phyloP scores from a whole-genome alignment of 2,797 vertebrate genomes.

The Hydrolagus colliei region DNA sequence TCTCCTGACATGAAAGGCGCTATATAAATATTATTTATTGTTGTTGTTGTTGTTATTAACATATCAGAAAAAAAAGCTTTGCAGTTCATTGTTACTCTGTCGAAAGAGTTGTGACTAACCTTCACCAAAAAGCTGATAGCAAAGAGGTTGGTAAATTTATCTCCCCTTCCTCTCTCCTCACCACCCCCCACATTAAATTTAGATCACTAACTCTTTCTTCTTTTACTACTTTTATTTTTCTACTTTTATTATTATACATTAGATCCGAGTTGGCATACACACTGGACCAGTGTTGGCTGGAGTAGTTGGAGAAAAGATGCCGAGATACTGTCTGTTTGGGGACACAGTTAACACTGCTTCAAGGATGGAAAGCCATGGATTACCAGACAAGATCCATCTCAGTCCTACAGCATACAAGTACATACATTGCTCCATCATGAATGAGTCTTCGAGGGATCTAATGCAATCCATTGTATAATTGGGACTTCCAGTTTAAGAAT shows the following conservation, averaged over 20 bases:
- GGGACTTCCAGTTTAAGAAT: not conserved
- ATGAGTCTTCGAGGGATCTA: too few relatives aligned
- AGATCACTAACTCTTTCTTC: not conserved
- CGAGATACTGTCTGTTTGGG: constrained; percentile 60
- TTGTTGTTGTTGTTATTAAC: too few relatives aligned
- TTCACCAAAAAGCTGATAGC: too few relatives aligned
- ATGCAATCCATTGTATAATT: not conserved
- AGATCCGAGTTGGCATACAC: constrained; percentile 64
- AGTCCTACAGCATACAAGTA: constrained; percentile 56
- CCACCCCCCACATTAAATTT: not conserved
- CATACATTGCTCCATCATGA: too few relatives aligned
- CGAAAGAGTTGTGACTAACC: too few relatives aligned
- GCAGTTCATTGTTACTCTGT: too few relatives aligned
- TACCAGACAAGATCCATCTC: constrained; percentile 60
- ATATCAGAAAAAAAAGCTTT: too few relatives aligned
- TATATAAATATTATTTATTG: too few relatives aligned
- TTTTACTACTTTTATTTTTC: not conserved
- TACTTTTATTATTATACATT: not conserved
- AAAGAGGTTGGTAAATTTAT: too few relatives aligned
- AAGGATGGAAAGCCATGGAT: constrained; percentile 61
- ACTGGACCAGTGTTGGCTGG: constrained; percentile 58
- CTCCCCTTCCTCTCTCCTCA: too few relatives aligned
- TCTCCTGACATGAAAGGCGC: too few relatives aligned
- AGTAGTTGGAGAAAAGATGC: constrained; percentile 67
- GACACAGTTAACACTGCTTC: constrained; percentile 65